Percentiles rank a stretch among this genome's conserved stretches.
These are phyloP conservation scores for Drosophila leontia DNA, from an alignment of 1,140 invertebrate genomes.

Conservation along the genomic window DNA sequence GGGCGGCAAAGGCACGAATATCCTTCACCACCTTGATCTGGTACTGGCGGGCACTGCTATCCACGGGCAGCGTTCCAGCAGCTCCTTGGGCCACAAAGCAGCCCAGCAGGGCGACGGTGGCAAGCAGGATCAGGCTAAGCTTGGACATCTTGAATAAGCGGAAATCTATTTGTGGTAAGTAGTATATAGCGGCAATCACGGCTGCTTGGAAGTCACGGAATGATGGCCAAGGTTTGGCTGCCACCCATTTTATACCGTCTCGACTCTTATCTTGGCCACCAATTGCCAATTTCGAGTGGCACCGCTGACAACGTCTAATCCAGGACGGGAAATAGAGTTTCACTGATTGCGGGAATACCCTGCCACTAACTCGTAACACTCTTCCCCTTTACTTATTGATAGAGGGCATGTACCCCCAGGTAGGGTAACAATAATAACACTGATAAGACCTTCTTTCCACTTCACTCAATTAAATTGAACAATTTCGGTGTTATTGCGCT, in stretches of 20 bases:
- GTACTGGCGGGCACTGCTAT: conserved; percentile 15
- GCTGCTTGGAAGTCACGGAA: conserved; percentile 48
- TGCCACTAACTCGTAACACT: neutral
- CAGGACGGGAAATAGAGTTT: conserved; percentile 11
- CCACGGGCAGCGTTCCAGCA: conserved; percentile 30
- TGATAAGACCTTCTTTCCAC: conserved; percentile 36
- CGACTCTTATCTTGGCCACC: conserved; percentile 51
- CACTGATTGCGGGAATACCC: neutral
- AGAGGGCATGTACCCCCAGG: neutral
- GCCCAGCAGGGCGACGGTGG: conserved; percentile 47
- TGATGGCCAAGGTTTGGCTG: conserved; percentile 41
- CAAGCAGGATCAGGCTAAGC: conserved; percentile 56
- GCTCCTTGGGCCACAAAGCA: conserved; percentile 42
- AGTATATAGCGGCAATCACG: conserved; percentile 31
- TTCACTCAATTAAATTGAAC: conserved; percentile 76
- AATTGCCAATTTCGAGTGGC: conserved; percentile 72
- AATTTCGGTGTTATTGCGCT: conserved; percentile 59
- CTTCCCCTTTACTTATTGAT: no score
- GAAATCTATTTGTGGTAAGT: neutral
- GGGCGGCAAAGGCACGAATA: conserved; percentile 57
- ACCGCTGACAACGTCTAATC: conserved; percentile 63
- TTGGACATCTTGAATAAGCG: conserved; percentile 47
- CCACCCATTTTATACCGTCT: conserved; percentile 63
- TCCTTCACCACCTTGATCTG: conserved; percentile 63
- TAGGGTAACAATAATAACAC: conserved; percentile 34